Base-by-base conservation (phyloP, 2,888 invertebrate species). In the Thalpophila matura region DNA sequence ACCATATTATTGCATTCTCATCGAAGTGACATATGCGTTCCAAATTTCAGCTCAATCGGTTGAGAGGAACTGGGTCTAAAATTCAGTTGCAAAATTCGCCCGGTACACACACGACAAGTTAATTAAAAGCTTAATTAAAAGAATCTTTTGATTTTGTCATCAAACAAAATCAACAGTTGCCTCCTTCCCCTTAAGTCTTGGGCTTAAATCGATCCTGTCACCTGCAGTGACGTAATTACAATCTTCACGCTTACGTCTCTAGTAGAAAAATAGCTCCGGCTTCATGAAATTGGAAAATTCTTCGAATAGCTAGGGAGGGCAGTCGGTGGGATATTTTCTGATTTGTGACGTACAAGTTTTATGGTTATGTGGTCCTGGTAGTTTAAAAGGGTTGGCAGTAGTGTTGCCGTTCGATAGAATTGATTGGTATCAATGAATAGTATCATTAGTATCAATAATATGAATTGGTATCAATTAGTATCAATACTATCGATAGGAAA, bases 201-300 rank as follows among this genome's bases (percentile, higher is more conserved):
- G 43, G 59, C 56, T 73, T 42, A 65, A 77, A 79, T 81, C 80
- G 79, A 79, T 62, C 31, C 74, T 57, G 77, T 83, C 86, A 83
- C 81, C 80, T 79, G 79, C 83, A 83, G 50, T 50, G 60, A 67
- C 37, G 73, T 84, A 82, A 86, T 86, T 85, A 83, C 76, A 77
- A 76, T 79, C 71, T 79, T 76, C 68, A 56, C 70, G 74, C 74
- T 68, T 37, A 35, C 69, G 27, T 40, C 37, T 57, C 31, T 49
- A 59, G 55, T 62, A 64, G 59, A 62, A 70, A 78, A 74, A 66
- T 70, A 66, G 49, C 58, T 31, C 16, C 5, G 49, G 42, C 38
- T 71, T 65, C 51, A 56, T 59, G 47, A 72, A 65, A 80, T 73
- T 75, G 73, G 59, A 78, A 73, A 76, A 68, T 68, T 68, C 74